Conservation (phyloP, 2,113 vertebrate genomes). For the Oreotrochilus melanogaster region DNA sequence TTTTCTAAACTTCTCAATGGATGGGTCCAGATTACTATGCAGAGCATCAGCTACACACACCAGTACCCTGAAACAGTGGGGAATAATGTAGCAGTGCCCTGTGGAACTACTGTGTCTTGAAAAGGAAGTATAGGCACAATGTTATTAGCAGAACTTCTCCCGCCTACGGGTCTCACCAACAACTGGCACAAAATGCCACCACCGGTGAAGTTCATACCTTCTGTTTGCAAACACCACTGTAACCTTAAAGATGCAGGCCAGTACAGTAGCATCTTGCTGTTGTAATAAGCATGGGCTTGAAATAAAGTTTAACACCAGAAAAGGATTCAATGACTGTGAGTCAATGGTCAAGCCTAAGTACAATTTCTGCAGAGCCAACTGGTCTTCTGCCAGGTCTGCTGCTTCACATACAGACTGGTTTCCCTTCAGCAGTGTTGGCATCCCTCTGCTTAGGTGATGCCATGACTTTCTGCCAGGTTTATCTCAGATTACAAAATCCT, state of each 20-base stretch:
- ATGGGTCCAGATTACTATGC: neutral
- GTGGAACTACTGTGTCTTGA: neutral
- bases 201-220: neutral
- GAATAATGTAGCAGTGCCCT: neutral
- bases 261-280: neutral
- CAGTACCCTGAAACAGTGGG: neutral
- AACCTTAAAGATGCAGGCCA: neutral
- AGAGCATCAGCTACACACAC: neutral
- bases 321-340: neutral
- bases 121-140: neutral
- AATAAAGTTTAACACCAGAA: constrained; percentile 29
- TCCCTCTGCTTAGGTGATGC: neutral
- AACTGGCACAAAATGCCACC: neutral
- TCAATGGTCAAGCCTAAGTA: neutral
- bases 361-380: neutral
- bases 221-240: neutral
- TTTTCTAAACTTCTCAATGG: neutral
- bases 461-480: constrained; percentile 1
- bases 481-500: constrained; percentile 21
- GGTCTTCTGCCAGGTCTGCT: constrained; percentile 28
- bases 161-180: neutral
- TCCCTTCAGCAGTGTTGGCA: constrained; percentile 4
- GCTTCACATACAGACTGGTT: neutral
- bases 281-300: neutral
- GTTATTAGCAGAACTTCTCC: constrained; percentile 16